These are phyloP conservation scores for Arrhopalites spinosus DNA, from an alignment of 2,888 invertebrate species.

Conservation along the genomic window DNA sequence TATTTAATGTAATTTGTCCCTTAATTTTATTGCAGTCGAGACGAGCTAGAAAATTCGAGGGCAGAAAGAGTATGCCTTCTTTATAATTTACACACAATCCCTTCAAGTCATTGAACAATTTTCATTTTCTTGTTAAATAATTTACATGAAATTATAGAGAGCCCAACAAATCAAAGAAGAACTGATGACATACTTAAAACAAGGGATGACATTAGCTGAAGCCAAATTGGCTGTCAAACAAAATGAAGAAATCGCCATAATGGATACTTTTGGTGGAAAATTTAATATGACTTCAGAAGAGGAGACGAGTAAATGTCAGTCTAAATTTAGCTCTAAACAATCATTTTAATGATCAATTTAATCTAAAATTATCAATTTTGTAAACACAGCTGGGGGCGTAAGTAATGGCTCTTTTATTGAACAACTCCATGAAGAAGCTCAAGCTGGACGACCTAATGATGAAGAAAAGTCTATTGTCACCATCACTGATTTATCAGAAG, in stretches of 20 bases:
- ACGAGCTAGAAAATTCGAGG: conserved; percentile 51
- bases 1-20: no score
- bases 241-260: conserved; percentile 25
- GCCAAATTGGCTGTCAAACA: conserved; percentile 62
- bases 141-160: conserved; percentile 35
- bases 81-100: neutral
- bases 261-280: conserved; percentile 21
- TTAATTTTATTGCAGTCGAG: no score
- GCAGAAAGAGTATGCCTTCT: conserved; percentile 43
- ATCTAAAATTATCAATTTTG: neutral
- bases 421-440: conserved; percentile 28
- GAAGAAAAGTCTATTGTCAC: conserved; percentile 3
- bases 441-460: neutral
- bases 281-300: neutral
- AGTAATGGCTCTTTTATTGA: conserved; percentile 26
- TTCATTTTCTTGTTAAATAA: no score
- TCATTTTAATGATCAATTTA: neutral
- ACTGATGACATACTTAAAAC: conserved; percentile 60
- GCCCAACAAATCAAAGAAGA: conserved; percentile 55
- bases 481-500: neutral
- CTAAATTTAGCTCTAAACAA: neutral
- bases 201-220: conserved; percentile 72
- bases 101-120: no score
- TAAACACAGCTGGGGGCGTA: neutral
- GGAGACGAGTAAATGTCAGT: neutral